phyloP scores from a whole-genome alignment of 1,140 invertebrate genomes.

The Subanguina moxae region DNA sequence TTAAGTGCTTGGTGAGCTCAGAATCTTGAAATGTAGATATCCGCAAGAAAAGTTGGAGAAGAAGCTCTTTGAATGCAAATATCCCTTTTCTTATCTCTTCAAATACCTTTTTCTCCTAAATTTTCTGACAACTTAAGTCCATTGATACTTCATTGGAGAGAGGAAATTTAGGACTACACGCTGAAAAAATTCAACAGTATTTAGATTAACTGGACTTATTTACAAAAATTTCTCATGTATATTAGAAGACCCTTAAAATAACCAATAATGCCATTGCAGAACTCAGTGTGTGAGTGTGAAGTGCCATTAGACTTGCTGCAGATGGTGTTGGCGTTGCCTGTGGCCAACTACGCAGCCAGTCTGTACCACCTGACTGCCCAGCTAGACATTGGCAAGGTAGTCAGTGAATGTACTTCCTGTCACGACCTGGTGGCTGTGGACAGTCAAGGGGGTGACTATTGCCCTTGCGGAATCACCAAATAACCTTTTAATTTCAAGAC shows the following conservation, averaged over 20 bases:
- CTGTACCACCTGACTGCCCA: not conserved
- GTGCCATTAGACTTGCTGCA: not conserved
- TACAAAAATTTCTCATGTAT: too few relatives aligned
- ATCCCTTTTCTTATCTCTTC: too few relatives aligned
- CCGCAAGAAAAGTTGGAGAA: not conserved
- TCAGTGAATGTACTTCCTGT: not conserved
- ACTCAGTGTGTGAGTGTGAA: not conserved
- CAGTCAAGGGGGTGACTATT: not conserved
- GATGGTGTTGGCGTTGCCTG: not conserved
- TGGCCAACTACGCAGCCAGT: not conserved
- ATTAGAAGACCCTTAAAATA: too few relatives aligned
- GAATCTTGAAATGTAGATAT: not conserved
- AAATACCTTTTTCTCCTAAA: too few relatives aligned
- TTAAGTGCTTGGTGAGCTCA: slow-evolving; percentile 1
- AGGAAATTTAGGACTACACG: too few relatives aligned
- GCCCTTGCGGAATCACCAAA: too few relatives aligned
- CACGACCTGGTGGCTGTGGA: not conserved
- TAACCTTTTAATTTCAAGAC: not conserved
- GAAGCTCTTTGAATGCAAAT: too few relatives aligned
- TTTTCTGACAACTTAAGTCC: too few relatives aligned
- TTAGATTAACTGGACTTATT: too few relatives aligned
- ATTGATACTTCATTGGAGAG: too few relatives aligned
- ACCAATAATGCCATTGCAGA: not conserved
- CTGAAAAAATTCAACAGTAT: too few relatives aligned
- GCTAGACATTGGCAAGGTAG: not conserved